These are phyloP conservation scores for Hydrozoanthus tunicans DNA, from an alignment of 64 coral and sea anemone genomes.

Conservation along the genomic window DNA sequence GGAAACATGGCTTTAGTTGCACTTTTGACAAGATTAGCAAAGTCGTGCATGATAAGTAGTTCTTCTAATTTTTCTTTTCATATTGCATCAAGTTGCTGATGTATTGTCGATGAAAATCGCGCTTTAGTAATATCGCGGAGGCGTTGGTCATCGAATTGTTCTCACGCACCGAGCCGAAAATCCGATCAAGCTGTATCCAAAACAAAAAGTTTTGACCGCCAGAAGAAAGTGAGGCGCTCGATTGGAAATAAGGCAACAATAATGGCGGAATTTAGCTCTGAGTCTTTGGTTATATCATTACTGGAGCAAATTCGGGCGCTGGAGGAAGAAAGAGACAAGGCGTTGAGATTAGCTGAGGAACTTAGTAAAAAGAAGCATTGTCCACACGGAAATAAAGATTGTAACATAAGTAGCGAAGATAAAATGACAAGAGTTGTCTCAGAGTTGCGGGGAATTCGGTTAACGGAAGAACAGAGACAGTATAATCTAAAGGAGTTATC, in stretches of 20 bases:
- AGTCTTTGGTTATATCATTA: constrained; percentile 85
- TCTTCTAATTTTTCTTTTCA: neutral
- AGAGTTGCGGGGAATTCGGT: constrained; percentile 85
- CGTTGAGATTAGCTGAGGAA: constrained; percentile 68
- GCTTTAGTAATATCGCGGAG: neutral
- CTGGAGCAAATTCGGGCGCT: constrained; percentile 82
- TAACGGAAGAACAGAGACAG: constrained; percentile 92
- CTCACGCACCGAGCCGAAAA: neutral
- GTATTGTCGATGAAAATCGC: neutral
- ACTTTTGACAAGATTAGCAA: neutral
- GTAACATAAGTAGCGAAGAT: constrained; percentile 59
- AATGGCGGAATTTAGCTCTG: constrained; percentile 76
- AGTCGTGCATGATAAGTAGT: neutral
- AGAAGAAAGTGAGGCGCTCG: neutral
- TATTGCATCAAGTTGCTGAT: neutral
- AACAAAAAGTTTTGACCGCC: neutral
- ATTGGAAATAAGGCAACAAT: neutral
- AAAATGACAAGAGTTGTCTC: constrained; percentile 53
- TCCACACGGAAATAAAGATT: constrained; percentile 39
- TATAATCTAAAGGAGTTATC: constrained; percentile 84
- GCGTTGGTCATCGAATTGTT: constrained; percentile 14
- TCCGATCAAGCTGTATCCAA: neutral
- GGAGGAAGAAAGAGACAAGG: constrained; percentile 80
- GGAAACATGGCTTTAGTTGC: neutral
- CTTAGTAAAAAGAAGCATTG: constrained; percentile 37